These are phyloP conservation scores for Prorops nasuta DNA, from an alignment of 1,140 invertebrate species.

Conservation along the genomic window DNA sequence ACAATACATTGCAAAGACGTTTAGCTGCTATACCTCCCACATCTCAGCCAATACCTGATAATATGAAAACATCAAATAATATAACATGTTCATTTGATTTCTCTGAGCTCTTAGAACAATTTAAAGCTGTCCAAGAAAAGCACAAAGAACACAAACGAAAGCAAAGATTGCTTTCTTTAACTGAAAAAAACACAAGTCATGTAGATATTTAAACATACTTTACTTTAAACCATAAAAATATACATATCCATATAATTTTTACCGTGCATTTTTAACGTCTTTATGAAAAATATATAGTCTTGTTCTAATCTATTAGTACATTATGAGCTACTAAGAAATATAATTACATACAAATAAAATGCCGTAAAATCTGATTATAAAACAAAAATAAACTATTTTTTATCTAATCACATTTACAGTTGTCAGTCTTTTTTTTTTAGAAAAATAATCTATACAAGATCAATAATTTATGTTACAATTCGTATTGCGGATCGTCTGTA, in stretches of 20 bases:
- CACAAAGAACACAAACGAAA: constrained; percentile 63
- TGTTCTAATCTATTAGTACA: no score
- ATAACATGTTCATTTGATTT: constrained; percentile 59
- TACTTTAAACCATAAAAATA: no score
- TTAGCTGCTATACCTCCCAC: constrained; percentile 83
- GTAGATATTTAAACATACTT: constrained; percentile 27
- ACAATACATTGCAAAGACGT: constrained; percentile 81
- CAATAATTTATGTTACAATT: background rate
- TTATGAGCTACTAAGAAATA: background rate
- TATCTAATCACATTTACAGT: no score
- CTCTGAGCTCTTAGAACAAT: constrained; percentile 63
- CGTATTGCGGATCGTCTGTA: constrained; percentile 14
- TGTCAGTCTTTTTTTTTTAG: constrained; percentile 23
- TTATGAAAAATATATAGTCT: no score
- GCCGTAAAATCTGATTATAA: no score
- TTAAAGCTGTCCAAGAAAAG: constrained; percentile 64
- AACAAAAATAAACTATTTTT: no score
- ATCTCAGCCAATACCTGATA: constrained; percentile 40
- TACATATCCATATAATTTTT: no score
- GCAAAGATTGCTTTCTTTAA: constrained; percentile 38
- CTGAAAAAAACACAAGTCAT: constrained; percentile 38
- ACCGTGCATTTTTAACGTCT: no score
- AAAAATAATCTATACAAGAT: constrained; percentile 6
- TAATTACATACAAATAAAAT: background rate
- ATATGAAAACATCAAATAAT: constrained; percentile 34